Conservation (phyloP, 2,888 invertebrate genomes). For the Pemphredon lugubris region DNA sequence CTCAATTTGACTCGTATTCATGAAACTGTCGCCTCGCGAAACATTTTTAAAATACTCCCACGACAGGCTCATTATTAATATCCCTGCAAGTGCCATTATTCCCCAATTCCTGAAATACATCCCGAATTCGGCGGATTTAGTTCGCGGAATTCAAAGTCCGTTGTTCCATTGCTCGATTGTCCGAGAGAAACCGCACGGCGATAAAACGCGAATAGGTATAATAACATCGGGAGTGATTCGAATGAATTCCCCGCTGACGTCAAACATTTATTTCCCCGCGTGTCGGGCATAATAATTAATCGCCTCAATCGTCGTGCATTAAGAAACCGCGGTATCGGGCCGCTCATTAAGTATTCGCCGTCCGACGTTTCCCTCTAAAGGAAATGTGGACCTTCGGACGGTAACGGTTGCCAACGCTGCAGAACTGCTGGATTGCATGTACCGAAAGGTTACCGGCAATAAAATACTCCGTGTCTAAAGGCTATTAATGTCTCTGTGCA, state of each 20-base stretch:
- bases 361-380: conserved; percentile 52
- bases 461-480: conserved; percentile 61
- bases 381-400: conserved; percentile 53
- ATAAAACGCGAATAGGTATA: conserved; percentile 6
- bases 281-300: conserved; percentile 63
- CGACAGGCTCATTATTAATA: no score
- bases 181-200: no score
- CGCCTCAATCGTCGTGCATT: conserved; percentile 61
- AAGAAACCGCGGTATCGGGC: conserved; percentile 57
- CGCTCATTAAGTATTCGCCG: conserved; percentile 61
- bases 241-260: conserved; percentile 40
- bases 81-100: no score
- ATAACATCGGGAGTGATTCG: conserved; percentile 54
- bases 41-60: no score
- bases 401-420: conserved; percentile 57
- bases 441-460: conserved; percentile 63
- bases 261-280: conserved; percentile 59
- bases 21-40: no score
- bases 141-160: no score
- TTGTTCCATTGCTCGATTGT: no score
- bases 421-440: conserved; percentile 57
- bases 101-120: no score
- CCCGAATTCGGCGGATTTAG: no score
- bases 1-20: no score
- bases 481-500: conserved; percentile 62